A percentile compares a stretch with the other conserved stretches of the same genome.
These are phyloP conservation scores for Octodonta nipae DNA, from an alignment of 2,888 invertebrate species.

Conservation along the genomic window DNA sequence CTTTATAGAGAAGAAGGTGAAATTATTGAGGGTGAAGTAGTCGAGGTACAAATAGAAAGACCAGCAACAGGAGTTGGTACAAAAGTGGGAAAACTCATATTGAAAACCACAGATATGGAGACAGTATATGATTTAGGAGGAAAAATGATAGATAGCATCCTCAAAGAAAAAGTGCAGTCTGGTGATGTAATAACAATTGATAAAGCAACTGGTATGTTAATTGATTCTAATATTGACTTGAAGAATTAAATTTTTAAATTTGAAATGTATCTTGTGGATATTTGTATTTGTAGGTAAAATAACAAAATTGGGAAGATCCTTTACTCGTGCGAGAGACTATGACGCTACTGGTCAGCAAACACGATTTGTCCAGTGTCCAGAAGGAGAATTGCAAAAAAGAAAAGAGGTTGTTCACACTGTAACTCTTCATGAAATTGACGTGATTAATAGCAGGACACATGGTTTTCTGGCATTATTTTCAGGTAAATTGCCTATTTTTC, in stretches of 20 bases:
- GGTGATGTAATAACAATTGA: slow-evolving; percentile 97
- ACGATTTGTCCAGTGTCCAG: slow-evolving; percentile 94
- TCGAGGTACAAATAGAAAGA: slow-evolving; percentile 90
- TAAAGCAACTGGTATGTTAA: slow-evolving; percentile 77
- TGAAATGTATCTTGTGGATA: too few relatives aligned
- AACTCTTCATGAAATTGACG: slow-evolving; percentile 97
- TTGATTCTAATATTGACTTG: too few relatives aligned
- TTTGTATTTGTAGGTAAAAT: slow-evolving; percentile 29
- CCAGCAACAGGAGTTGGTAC: slow-evolving; percentile 83
- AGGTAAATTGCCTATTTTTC: slow-evolving; percentile 38
- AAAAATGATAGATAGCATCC: slow-evolving; percentile 93
- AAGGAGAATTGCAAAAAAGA: slow-evolving; percentile 94
- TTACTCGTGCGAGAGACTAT: slow-evolving; percentile 90
- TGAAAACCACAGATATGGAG: slow-evolving; percentile 99
- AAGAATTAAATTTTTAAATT: not conserved
- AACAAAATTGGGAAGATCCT: slow-evolving; percentile 71
- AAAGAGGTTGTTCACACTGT: slow-evolving; percentile 97
- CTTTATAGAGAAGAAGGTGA: slow-evolving; percentile 81
- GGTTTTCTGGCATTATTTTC: slow-evolving; percentile 96
- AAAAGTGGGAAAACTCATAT: slow-evolving; percentile 81
- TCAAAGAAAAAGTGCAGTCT: slow-evolving; percentile 90
- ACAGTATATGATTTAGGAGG: slow-evolving; percentile 96
- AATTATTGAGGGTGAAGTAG: slow-evolving; percentile 97
- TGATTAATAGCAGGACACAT: slow-evolving; percentile 95
- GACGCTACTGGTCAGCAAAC: slow-evolving; percentile 80